phyloP scores from a whole-genome alignment of 2,888 invertebrate species.

The Coelogynopora nodosa region DNA sequence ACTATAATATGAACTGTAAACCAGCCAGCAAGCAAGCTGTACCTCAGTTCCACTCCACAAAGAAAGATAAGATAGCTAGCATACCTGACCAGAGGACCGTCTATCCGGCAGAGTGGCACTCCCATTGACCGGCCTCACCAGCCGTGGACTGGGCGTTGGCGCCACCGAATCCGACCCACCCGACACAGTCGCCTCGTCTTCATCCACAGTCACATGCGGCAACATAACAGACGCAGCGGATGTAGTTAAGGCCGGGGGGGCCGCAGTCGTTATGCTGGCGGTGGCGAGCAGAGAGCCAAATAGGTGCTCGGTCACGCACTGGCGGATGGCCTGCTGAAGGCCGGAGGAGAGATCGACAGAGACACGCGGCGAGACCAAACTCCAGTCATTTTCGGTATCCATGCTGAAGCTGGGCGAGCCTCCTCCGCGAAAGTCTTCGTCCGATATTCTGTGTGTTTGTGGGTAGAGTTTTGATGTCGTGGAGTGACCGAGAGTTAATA shows the following conservation, averaged over 20 bases:
- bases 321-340: neutral
- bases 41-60: too few species aligned
- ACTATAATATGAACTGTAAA: too few species aligned
- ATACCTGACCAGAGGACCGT: neutral
- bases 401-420: constrained; percentile 3
- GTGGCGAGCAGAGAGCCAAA: neutral
- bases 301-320: neutral
- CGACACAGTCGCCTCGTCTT: neutral
- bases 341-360: constrained; percentile 12
- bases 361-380: neutral
- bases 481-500: too few species aligned
- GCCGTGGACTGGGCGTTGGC: neutral
- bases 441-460: neutral
- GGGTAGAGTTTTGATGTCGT: too few species aligned
- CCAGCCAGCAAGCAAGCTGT: too few species aligned
- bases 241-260: neutral
- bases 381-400: constrained; percentile 12
- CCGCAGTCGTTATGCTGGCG: neutral
- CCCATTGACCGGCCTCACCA: neutral
- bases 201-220: neutral
- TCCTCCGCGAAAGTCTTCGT: constrained; percentile 3
- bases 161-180: neutral
- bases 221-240: neutral
- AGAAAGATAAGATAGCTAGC: too few species aligned
- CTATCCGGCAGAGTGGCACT: neutral